These are phyloP conservation scores for Leptoteleia sp. DNA, from an alignment of 1,140 invertebrate species.

Conservation along the genomic window DNA sequence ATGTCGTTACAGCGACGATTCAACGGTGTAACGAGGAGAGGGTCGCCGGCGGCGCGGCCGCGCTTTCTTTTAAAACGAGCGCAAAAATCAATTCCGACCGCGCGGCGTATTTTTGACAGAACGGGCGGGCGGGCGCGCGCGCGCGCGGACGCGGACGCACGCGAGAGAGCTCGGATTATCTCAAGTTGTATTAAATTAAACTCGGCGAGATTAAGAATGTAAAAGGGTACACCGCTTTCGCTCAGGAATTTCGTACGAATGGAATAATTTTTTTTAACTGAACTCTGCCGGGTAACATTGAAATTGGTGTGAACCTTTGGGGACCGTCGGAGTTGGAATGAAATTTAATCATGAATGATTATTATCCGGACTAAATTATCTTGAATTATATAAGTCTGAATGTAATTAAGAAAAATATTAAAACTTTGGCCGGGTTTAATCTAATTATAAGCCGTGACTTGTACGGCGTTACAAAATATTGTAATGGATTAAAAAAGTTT, in stretches of 20 bases:
- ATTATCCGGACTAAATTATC: constrained; percentile 63
- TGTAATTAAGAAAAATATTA: constrained; percentile 66
- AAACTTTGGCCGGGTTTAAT: constrained; percentile 58
- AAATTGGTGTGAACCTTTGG: constrained; percentile 59
- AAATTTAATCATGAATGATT: constrained; percentile 64
- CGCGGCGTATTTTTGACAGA: constrained; percentile 18
- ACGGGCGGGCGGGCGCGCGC: too few relatives aligned
- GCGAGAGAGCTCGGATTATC: constrained; percentile 19
- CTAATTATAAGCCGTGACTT: constrained; percentile 52
- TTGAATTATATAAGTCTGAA: constrained; percentile 63
- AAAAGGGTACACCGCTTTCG: constrained; percentile 24
- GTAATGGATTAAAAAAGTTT: constrained; percentile 63
- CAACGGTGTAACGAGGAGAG: constrained; percentile 17
- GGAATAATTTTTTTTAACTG: constrained; percentile 55
- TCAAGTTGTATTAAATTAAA: constrained; percentile 46
- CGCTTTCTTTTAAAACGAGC: constrained; percentile 9
- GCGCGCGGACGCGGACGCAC: too few relatives aligned
- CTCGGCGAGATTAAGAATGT: constrained; percentile 51
- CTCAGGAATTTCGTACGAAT: constrained; percentile 39
- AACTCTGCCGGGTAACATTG: constrained; percentile 49
- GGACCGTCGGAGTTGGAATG: constrained; percentile 57
- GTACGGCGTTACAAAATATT: constrained; percentile 58
- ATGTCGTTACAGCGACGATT: constrained; percentile 15
- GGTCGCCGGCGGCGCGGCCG: not conserved
- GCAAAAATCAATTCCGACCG: constrained; percentile 22